Evolutionary conservation across 2,113 vertebrate species (phyloP), one percentile per base, ranked within the genome.

Genomic region (Theristicus caerulescens): DNA sequence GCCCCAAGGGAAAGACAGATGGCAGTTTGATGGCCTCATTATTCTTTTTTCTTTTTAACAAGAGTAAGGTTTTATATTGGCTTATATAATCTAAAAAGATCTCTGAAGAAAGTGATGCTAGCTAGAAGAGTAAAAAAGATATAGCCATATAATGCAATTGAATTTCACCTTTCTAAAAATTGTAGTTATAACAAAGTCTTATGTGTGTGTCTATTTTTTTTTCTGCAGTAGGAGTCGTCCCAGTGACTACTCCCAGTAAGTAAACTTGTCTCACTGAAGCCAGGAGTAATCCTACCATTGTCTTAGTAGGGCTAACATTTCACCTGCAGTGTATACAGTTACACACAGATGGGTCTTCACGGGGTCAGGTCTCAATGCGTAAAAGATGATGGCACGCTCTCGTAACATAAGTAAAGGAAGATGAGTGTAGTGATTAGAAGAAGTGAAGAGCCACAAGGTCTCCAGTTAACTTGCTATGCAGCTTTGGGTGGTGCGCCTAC

Each of bases 1-100:
- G 96, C 96, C 96, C 94, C 96, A 70, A 82, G 97, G 95, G 95
- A 97, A 94, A 97, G 96, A 95, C 86, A 97, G 95, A 97, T 97
- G 94, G 95, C 93, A 96, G 91, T 94, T 97, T 97, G 94, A 97
- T 96, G 94, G 96, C 97, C 96, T 97, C 94, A 92, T 97, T 97
- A 96, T 85, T 97, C 94, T 94, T 85, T 81, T 88, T 90, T 65
- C 74, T 87, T 91, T 96, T 95, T 88, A 97, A 78, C 70, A 96
- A 88, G 88, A 96, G 31, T 84, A 79, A 84, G 93, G 88, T 93
- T 97, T 93, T 88, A 73, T 77, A 94, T 46, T 93, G 93, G 80
- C 73, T 94, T 96, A 88, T 76, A 96, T 70, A 93, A 82, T 95
- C 78, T 84, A n/a, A 91, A 92, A 93, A 83, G 90, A 67, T 90